phyloP scores from a whole-genome alignment of 2,113 vertebrate species.

The Ginglymostoma cirratum region DNA sequence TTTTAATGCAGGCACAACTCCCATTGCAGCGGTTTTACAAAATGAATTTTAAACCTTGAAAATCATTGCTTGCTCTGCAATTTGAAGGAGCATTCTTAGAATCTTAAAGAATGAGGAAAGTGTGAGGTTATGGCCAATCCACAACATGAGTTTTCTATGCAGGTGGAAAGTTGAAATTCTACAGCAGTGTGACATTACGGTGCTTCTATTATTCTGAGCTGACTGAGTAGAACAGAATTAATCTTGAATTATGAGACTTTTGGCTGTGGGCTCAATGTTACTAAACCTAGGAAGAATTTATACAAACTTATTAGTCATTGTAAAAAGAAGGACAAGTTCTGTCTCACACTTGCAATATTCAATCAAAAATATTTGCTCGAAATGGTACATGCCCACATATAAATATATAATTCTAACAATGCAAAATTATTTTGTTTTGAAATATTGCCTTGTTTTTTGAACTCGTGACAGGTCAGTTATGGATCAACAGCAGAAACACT shows the following conservation, averaged over 20 bases:
- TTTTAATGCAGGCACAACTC: neutral
- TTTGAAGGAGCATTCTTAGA: neutral
- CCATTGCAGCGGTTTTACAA: neutral
- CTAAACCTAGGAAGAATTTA: neutral
- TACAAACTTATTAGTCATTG: neutral
- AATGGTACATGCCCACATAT: neutral
- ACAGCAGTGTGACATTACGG: neutral
- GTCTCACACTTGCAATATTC: neutral
- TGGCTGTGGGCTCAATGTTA: neutral
- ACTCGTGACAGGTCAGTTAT: constrained; percentile 50
- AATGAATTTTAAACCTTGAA: neutral
- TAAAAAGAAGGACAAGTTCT: neutral
- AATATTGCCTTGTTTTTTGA: neutral
- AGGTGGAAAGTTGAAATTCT: neutral
- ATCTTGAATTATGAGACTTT: neutral
- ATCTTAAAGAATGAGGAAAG: neutral
- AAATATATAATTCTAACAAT: neutral
- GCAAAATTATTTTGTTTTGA: neutral
- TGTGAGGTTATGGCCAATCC: neutral
- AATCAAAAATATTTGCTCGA: neutral
- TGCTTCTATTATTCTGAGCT: neutral
- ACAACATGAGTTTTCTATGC: neutral
- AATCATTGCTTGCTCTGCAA: neutral
- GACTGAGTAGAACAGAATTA: neutral
- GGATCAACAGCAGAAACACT: constrained; percentile 49